phyloP scores from a whole-genome alignment of 2,797 vertebrate genomes.

The Neopelma chrysocephalum region DNA sequence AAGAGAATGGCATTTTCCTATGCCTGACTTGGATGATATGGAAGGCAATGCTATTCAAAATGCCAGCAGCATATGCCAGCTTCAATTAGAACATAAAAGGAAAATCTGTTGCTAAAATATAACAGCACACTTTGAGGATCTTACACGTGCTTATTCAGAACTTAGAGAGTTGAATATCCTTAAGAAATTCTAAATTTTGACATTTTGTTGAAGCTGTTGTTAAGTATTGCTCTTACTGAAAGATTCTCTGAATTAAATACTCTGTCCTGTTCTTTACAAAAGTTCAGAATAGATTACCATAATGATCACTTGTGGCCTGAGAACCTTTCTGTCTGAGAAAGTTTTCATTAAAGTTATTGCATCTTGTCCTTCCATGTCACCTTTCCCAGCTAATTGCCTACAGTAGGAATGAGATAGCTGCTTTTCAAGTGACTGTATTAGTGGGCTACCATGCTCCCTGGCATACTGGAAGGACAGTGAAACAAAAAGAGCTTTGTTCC shows the following conservation, averaged over 20 bases:
- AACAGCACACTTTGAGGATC: neutral
- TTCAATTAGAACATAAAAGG: conserved; percentile 41
- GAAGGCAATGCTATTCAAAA: neutral
- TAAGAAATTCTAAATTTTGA: conserved; percentile 1
- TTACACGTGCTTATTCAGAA: neutral
- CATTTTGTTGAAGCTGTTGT: neutral
- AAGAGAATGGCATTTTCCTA: conserved; percentile 6
- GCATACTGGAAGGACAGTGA: neutral
- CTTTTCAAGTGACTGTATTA: neutral
- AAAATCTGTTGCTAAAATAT: conserved; percentile 38
- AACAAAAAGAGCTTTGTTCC: neutral
- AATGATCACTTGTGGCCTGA: neutral
- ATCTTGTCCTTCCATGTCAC: neutral
- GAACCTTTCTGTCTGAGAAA: conserved; percentile 2
- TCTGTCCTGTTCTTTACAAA: neutral
- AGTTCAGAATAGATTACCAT: conserved; percentile 9
- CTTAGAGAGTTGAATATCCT: neutral
- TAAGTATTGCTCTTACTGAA: neutral
- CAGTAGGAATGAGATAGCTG: neutral
- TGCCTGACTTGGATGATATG: neutral
- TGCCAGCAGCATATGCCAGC: conserved; percentile 23
- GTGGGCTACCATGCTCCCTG: neutral
- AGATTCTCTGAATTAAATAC: neutral
- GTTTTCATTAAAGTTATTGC: conserved; percentile 13
- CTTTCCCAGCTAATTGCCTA: neutral